These are phyloP conservation scores for Lasiommata megera DNA, from an alignment of 2,888 invertebrate genomes.

Conservation along the genomic window DNA sequence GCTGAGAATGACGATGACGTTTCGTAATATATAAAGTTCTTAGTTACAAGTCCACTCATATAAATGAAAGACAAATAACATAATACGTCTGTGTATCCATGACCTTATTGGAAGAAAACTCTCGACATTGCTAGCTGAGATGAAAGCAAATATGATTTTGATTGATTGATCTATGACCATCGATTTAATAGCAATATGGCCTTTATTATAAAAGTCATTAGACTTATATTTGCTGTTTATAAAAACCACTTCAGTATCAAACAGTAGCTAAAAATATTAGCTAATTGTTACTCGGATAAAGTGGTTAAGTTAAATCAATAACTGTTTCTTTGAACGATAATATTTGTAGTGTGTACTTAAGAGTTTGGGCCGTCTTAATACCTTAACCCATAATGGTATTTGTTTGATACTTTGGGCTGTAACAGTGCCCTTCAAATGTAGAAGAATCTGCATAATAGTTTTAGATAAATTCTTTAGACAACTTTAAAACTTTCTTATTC, in stretches of 20 bases:
- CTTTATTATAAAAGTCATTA: constrained; percentile 1
- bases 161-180: constrained; percentile 27
- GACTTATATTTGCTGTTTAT: background rate
- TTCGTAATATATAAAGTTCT: background rate
- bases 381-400: background rate
- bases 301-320: constrained; percentile 31
- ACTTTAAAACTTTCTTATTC: no score
- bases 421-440: no score
- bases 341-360: background rate
- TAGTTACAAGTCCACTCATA: constrained; percentile 8
- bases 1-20: background rate
- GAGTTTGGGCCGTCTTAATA: constrained; percentile 6
- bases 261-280: constrained; percentile 26
- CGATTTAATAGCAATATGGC: constrained; percentile 6
- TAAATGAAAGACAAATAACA: constrained; percentile 12
- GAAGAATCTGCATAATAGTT: no score
- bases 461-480: no score
- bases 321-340: background rate
- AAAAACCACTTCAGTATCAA: constrained; percentile 3
- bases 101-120: constrained; percentile 42
- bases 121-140: constrained; percentile 32
- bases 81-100: constrained; percentile 28
- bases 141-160: constrained; percentile 37
- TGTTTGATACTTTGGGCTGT: background rate
- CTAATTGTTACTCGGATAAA: constrained; percentile 25